Base-by-base conservation (phyloP, 2,888 invertebrate species). In the Synergus laeviventris region DNA sequence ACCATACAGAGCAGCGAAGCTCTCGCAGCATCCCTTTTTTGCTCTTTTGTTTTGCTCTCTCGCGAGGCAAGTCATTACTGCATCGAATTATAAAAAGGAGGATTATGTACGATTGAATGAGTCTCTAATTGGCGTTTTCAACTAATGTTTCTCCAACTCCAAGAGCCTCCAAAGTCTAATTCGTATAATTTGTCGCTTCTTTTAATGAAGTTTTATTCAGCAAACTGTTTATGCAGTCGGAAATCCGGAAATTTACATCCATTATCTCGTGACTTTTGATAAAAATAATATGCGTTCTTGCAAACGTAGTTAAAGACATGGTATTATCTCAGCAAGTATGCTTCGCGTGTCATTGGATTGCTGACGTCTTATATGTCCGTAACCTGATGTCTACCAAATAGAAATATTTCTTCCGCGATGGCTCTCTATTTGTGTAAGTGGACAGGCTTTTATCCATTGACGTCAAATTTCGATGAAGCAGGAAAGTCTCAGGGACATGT, bases 401-500 rank as follows among this genome's bases (percentile, higher is more conserved):
- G 49, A 70, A 70, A 70, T 70, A 70, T 70, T 70, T 70, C 70
- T 70, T 70, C 49, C 49, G 49, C 18, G 70, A 70, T 70, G 49
- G 12, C n/a, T 36, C 31, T 49, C 49, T 49, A 49, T 18, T 36
- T 49, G 70, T 49, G 31, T 70, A 31, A 70, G 70, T 49, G 31
- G 70, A 49, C 45, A 70, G 42, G 70, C 70, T 70, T 70, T 45
- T 49, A 70, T 70, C 70, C 70, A 70, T 49, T 70, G 70, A 70
- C 70, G 70, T 70, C 70, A 70, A 70, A 70, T 49, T 70, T 70
- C 49, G 49, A 70, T n/a, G 70, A 70, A 70, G 70, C 49, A 70
- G 70, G 70, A 70, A 70, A 70, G 70, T 70, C 49, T 70, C 70
- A 70, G 70, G 70, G 70, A 70, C 70, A 49, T 70, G 11, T 70